These are phyloP conservation scores for Pristionchus entomophagus DNA, from an alignment of 2,888 invertebrate species.

Conservation along the genomic window DNA sequence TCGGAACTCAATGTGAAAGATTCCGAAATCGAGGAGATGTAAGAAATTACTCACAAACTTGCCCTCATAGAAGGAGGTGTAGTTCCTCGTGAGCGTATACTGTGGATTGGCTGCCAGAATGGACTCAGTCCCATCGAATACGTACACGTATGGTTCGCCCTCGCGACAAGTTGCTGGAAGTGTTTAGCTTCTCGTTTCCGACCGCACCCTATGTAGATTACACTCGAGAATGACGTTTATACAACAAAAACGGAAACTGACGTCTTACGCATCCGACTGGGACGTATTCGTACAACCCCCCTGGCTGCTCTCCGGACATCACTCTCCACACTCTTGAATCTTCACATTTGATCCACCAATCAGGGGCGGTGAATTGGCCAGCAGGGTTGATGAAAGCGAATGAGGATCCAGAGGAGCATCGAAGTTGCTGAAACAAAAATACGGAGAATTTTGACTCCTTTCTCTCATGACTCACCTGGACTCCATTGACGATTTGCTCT, in stretches of 20 bases:
- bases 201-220: too few species aligned
- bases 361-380: neutral
- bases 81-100: conserved; percentile 10
- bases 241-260: neutral
- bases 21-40: too few species aligned
- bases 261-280: conserved; percentile 2
- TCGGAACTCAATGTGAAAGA: neutral
- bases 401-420: neutral
- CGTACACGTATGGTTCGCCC: neutral
- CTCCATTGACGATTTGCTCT: neutral
- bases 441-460: neutral
- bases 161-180: neutral
- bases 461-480: neutral
- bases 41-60: neutral
- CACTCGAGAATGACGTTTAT: too few species aligned
- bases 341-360: neutral
- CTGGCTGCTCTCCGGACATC: neutral
- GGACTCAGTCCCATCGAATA: neutral
- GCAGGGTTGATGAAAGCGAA: neutral
- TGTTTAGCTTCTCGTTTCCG: neutral
- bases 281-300: neutral
- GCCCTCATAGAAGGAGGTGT: neutral
- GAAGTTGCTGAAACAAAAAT: neutral
- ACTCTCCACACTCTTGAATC: neutral
- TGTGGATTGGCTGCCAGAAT: neutral